Base-by-base conservation (phyloP, 2,113 vertebrate genomes). In the Sarotherodon lohbergeri region DNA sequence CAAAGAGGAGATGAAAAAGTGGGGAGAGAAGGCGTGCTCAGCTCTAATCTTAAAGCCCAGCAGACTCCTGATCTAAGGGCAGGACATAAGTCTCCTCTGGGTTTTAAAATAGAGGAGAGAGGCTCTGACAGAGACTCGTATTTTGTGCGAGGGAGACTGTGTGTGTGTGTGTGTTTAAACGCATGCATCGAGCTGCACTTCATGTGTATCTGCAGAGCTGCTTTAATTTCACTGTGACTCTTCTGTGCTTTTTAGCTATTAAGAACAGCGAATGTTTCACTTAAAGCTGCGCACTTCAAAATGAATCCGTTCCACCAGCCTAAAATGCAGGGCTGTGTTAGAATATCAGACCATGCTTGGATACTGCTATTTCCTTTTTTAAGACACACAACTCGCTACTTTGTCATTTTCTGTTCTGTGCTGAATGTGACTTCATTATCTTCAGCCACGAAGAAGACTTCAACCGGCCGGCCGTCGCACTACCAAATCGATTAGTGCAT, bases 51-150 rank as follows among this genome's bases (percentile, higher is more conserved):
- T 52, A 78, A 78, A 78, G 46, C 73, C 73, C 73, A 78, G 46
- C 73, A 78, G 73, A 78, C 73, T 34, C 73, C 46, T 41, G 52
- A 56, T 81, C 34, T 56, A 56, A 81, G 34, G 34, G 79, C 79
- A 81, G 79, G 52, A 81, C 79, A 56, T 81, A 81, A 56, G 34
- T 41, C 52, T 57, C 79, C 52, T 81, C 79, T 41, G 79, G 52
- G 36, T 16, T 57, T 56, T 56, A 80, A 55, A 56, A 57, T 80
- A 54, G n/a, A 80, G n/a, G 34, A 24, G 79, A 41, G 32, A 80
- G 9, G 79, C 79, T 80, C 52, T 41, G 79, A 80, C 79, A 57
- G 52, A 36, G 29, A 22, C 48, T 79, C 11, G 32, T 55, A n/a
- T 54, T 54, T 43, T 73, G 41, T 46, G 68, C 2, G 22, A 73